phyloP scores from a whole-genome alignment of 2,113 vertebrate species.

The Arvicanthis niloticus region DNA sequence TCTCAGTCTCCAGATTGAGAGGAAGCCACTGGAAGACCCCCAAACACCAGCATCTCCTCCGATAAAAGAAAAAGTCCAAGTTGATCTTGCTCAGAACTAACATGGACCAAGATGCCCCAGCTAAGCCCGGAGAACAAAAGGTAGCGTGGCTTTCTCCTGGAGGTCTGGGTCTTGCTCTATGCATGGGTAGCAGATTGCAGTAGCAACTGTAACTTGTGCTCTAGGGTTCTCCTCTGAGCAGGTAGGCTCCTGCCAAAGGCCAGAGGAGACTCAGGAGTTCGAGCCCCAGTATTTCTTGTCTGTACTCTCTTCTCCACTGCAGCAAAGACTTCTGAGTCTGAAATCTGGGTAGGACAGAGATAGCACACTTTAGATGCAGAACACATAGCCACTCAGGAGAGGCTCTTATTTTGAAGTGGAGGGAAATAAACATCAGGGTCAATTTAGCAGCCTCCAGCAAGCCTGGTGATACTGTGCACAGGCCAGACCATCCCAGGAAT shows the following conservation, averaged over 20 bases:
- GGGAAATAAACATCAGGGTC: not conserved
- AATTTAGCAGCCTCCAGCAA: not conserved
- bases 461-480: not conserved
- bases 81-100: not conserved
- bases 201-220: no score
- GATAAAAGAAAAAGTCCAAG: constrained; percentile 6
- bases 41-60: not conserved
- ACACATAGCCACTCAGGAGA: not conserved
- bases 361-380: not conserved
- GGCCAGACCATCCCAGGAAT: not conserved
- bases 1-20: not conserved
- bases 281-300: not conserved
- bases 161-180: not conserved
- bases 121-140: constrained; percentile 10
- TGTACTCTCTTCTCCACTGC: not conserved
- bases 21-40: not conserved
- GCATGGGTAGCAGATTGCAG: not conserved
- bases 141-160: constrained; percentile 25
- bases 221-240: not conserved
- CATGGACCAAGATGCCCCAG: constrained; percentile 53
- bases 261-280: not conserved
- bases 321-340: not conserved
- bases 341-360: not conserved
- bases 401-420: not conserved
- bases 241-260: not conserved